Percentiles rank a stretch among this genome's conserved stretches.
Evolutionary conservation across 1,140 invertebrate species (phyloP).

Genomic region (Marisa cornuarietis): DNA sequence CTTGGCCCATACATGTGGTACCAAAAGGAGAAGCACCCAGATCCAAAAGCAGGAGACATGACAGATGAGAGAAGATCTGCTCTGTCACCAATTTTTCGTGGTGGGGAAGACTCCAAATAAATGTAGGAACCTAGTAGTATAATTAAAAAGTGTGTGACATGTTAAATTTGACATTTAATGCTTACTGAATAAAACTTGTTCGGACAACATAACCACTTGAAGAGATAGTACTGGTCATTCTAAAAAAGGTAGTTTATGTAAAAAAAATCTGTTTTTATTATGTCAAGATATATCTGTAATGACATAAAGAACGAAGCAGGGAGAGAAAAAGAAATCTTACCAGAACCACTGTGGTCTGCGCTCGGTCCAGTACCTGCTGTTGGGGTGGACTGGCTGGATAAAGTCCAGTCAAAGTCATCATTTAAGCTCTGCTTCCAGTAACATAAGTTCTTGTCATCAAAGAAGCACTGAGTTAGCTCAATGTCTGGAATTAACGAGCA

Average conservation of each 20-base stretch:
- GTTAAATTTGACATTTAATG: no score
- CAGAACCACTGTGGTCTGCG: slow-evolving; percentile 74
- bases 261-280: no score
- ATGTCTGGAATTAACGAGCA: neutral
- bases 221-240: no score
- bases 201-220: no score
- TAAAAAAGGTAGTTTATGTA: no score
- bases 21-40: slow-evolving; percentile 69
- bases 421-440: slow-evolving; percentile 78
- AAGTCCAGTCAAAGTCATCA: slow-evolving; percentile 81
- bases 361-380: slow-evolving; percentile 75
- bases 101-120: slow-evolving; percentile 51
- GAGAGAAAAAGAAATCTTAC: slow-evolving; percentile 26
- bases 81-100: slow-evolving; percentile 44
- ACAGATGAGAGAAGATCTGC: slow-evolving; percentile 44
- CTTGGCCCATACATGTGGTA: slow-evolving; percentile 79
- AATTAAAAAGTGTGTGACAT: no score
- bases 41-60: slow-evolving; percentile 38
- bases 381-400: slow-evolving; percentile 72
- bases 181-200: no score
- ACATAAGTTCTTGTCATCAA: slow-evolving; percentile 69
- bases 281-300: no score
- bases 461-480: slow-evolving; percentile 12
- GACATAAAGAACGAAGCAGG: no score
- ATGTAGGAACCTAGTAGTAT: slow-evolving; percentile 47